Percentiles rank a stretch among this genome's conserved stretches.
Evolutionary conservation across 2,888 invertebrate species (phyloP).

Genomic region (Pachliopta kotzebuea): DNA sequence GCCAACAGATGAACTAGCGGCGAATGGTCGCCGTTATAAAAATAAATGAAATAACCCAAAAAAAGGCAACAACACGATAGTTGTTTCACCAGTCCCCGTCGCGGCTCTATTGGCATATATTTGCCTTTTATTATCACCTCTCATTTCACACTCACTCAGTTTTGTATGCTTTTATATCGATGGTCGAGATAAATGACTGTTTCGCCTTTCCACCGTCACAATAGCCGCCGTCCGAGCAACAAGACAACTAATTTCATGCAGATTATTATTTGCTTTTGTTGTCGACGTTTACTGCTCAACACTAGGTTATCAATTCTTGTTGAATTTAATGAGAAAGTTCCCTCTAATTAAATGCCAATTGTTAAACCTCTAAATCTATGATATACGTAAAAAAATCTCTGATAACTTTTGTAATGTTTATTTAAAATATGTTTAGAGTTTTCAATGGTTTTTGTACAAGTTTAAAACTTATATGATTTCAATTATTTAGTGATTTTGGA

Average conservation of each 20-base stretch:
- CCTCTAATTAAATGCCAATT: background rate
- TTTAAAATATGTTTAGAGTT: too few species aligned
- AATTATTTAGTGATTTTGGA: background rate
- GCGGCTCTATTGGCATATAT: conserved; percentile 25
- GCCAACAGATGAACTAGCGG: conserved; percentile 5
- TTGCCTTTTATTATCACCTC: conserved; percentile 27
- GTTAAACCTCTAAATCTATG: too few species aligned
- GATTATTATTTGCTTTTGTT: conserved; percentile 36
- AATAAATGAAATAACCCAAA: conserved; percentile 10
- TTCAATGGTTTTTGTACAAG: background rate
- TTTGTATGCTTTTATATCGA: conserved; percentile 22
- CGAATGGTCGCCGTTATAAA: conserved; percentile 21
- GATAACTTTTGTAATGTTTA: too few species aligned
- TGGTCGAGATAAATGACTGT: conserved; percentile 12
- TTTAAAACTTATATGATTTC: background rate
- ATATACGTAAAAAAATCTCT: too few species aligned
- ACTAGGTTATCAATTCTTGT: conserved; percentile 23
- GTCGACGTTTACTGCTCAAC: conserved; percentile 32
- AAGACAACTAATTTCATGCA: conserved; percentile 44
- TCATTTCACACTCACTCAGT: conserved; percentile 26
- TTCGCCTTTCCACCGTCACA: conserved; percentile 10
- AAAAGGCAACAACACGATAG: conserved; percentile 12
- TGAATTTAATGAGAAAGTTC: background rate
- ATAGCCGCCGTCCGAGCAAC: conserved; percentile 26
- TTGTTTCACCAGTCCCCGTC: conserved; percentile 22